Percentiles rank a stretch among this genome's conserved stretches.
phyloP scores from a whole-genome alignment of 2,113 vertebrate species.

The Elephas maximus region DNA sequence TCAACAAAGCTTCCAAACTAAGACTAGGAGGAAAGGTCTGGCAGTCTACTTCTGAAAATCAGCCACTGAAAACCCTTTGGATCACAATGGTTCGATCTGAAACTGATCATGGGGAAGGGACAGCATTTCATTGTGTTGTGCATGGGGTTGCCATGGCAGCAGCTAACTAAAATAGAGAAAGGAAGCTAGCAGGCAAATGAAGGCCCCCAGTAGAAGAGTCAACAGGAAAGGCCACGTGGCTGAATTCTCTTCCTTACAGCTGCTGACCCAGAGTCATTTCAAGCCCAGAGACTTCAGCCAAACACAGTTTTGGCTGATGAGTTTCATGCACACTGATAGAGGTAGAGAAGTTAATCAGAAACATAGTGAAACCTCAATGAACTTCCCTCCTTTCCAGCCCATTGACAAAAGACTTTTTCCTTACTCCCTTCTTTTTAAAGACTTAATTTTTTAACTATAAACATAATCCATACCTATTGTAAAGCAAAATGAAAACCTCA shows the following conservation, averaged over 20 bases:
- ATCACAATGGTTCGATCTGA: not conserved
- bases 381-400: not conserved
- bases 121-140: too few relatives aligned
- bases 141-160: too few relatives aligned
- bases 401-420: not conserved
- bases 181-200: not conserved
- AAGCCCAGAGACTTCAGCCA: not conserved
- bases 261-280: not conserved
- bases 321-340: not conserved
- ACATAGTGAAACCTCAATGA: not conserved
- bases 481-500: constrained; percentile 44
- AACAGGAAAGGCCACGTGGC: not conserved
- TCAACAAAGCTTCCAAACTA: not conserved
- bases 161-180: not conserved
- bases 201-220: not conserved
- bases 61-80: not conserved
- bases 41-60: not conserved
- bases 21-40: not conserved
- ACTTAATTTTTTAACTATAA: not conserved
- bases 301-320: not conserved
- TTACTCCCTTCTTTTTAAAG: not conserved
- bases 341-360: not conserved
- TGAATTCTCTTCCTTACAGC: not conserved
- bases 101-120: not conserved
- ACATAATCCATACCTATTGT: not conserved